A percentile compares a stretch with the other conserved stretches of the same genome.
These are phyloP conservation scores for Listrodromus nycthemerus DNA, from an alignment of 2,888 invertebrate species.

Conservation along the genomic window DNA sequence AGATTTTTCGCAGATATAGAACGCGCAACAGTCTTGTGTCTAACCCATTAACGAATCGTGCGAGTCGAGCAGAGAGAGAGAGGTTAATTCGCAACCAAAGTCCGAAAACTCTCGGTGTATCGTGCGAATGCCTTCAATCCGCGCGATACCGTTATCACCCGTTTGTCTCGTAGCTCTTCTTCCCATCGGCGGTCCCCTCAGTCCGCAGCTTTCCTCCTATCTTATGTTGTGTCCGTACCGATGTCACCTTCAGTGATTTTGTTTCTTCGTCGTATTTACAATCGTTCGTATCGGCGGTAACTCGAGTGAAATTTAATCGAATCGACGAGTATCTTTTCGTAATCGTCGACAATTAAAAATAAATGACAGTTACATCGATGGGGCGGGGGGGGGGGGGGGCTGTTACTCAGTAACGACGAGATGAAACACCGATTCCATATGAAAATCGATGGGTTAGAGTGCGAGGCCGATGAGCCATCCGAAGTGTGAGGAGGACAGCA, in stretches of 20 bases:
- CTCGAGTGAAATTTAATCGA: no score
- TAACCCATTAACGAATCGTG: neutral
- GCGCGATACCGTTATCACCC: constrained; percentile 78
- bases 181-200: constrained; percentile 16
- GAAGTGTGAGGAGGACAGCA: constrained; percentile 15
- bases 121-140: constrained; percentile 60
- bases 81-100: constrained; percentile 21
- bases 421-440: constrained; percentile 13
- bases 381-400: no score
- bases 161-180: constrained; percentile 69
- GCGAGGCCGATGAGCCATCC: constrained; percentile 22
- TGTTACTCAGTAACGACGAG: no score
- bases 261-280: constrained; percentile 30
- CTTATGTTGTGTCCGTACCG: constrained; percentile 27
- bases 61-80: neutral
- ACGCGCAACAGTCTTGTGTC: constrained; percentile 9
- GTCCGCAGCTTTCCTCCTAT: constrained; percentile 58
- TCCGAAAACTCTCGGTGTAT: constrained; percentile 38
- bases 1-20: neutral
- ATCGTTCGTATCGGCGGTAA: no score
- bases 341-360: no score
- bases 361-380: no score
- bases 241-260: constrained; percentile 9
- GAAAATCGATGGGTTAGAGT: constrained; percentile 1
- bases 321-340: no score